A percentile compares a stretch with the other conserved stretches of the same genome.
Conservation (phyloP, 2,113 vertebrate species). For the Ovis aries region ARS-UI_Ramb_v3.0 NC_056057.1:98963501-98964000, state of each 20-base stretch:
- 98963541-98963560: neutral
- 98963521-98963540: neutral
- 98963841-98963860: neutral
- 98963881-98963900: neutral
- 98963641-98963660: neutral
- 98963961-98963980: neutral
- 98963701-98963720: neutral
- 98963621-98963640: neutral
- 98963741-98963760: neutral
- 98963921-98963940: neutral
- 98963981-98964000: neutral
- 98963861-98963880: neutral
- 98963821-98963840: neutral
- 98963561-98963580: neutral
- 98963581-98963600: neutral
- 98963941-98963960: neutral
- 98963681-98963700: neutral
- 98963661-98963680: neutral
- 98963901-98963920: neutral
- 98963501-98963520: neutral
- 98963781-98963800: neutral
- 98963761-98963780: neutral
- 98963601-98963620: neutral
- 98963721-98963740: neutral
- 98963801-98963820: rapidly evolving